Evolutionary conservation across 2,888 invertebrate genomes (phyloP), one percentile per base, ranked within the genome.

Genomic region (Dioctria rufipes): DNA sequence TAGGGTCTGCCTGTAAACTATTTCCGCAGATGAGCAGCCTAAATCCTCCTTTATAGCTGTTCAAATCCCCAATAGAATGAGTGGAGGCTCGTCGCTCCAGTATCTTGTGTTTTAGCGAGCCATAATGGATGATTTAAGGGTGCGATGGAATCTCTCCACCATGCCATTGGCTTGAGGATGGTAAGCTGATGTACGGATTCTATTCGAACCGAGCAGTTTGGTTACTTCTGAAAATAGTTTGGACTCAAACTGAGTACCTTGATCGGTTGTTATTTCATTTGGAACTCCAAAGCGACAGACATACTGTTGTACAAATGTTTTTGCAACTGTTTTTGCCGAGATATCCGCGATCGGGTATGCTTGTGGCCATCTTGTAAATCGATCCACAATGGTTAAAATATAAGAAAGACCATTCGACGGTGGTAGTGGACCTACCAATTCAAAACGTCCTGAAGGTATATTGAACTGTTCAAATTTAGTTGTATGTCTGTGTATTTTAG

Each of bases 341-440:
- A 83, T 83, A 49, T 82, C 81, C 8, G 8, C 40, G 5, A 84
- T 67, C 4, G 79, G 58, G 25, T 81, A 80, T 8, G 81, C 83
- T 66, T 83, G 81, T 25, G 25, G 25, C 25, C 25, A 25, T 25
- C 25, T 25, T 25, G 25, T 25, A 25, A 25, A 25, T 25, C 63
- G n/a, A 81, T 80, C 83, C 84, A 82, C 5, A 81, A 67, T 9
- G 25, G 77, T 83, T 9, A 83, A 60, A 8, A 81, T 51, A 49
- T 81, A 81, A 37, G 80, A 51, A 61, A 54, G 77, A 39, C 80
- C 83, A 8, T 80, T 25, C 4, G 84, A 25, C 25, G 25, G 25
- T 25, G 25, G 25, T 25, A 25, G 25, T 25, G 25, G 25, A 25
- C 25, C 25, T 25, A 25, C 25, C 25, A 25, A 25, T 2, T 25